These are phyloP conservation scores for Tinea pellionella DNA, from an alignment of 2,888 invertebrate genomes.

Conservation along the genomic window DNA sequence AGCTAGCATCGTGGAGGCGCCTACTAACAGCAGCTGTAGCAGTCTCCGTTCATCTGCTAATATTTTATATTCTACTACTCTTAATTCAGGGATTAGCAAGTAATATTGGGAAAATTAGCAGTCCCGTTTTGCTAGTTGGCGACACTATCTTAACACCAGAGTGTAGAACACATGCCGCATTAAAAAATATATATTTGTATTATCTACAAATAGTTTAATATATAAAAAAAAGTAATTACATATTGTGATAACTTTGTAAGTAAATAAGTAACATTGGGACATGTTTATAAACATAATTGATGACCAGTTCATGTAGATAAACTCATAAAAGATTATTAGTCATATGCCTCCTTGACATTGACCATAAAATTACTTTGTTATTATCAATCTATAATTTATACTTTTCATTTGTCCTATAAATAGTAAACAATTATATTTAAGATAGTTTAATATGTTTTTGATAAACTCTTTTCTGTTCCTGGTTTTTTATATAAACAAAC, in stretches of 20 bases:
- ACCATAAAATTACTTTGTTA: background rate
- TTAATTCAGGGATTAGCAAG: no score
- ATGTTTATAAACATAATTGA: constrained; percentile 2
- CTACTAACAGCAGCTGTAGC: no score
- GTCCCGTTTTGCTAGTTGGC: no score
- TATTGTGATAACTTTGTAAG: background rate
- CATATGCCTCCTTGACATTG: background rate
- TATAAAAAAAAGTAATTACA: no score
- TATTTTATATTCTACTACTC: no score
- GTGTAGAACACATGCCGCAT: no score
- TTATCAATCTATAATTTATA: background rate
- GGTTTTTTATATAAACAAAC: background rate
- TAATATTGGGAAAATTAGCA: no score
- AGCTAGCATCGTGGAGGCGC: no score
- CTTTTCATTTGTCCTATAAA: background rate
- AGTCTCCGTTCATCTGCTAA: no score
- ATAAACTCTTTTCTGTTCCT: background rate
- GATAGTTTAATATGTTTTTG: background rate
- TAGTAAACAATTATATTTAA: background rate
- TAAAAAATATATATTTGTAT: no score
- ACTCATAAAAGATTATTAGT: background rate
- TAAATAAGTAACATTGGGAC: background rate
- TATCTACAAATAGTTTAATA: no score
- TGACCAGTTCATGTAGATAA: background rate
- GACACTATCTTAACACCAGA: no score